phyloP scores from a whole-genome alignment of 1,140 invertebrate species.

The Agrypnia vestita region DNA sequence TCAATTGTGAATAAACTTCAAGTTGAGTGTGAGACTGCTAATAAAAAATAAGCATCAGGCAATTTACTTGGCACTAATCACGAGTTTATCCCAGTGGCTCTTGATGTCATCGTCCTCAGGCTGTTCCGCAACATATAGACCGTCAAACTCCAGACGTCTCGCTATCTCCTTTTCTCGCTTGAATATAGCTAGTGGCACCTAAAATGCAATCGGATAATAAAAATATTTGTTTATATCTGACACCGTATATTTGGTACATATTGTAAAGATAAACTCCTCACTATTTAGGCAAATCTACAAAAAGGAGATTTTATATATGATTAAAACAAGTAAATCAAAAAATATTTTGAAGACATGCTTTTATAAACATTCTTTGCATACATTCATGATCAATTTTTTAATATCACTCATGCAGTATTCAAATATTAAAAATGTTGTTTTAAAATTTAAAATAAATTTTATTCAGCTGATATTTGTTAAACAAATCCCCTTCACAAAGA shows the following conservation, averaged over 20 bases:
- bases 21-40: background rate
- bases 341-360: too few species aligned
- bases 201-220: conserved; percentile 23
- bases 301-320: too few species aligned
- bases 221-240: background rate
- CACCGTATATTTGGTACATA: conserved; percentile 24
- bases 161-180: conserved; percentile 99
- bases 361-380: too few species aligned
- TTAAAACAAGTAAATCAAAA: too few species aligned
- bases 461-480: too few species aligned
- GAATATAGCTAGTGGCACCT: conserved; percentile 98
- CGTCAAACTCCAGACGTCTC: conserved; percentile 96
- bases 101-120: conserved; percentile 96
- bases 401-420: too few species aligned
- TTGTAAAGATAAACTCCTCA: background rate
- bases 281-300: too few species aligned
- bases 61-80: conserved; percentile 93
- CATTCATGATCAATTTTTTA: too few species aligned
- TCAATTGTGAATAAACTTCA: too few species aligned
- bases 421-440: too few species aligned
- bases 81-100: conserved; percentile 98
- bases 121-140: conserved; percentile 97
- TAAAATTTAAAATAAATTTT: too few species aligned
- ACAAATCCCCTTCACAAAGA: too few species aligned
- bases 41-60: background rate